Percentiles rank a stretch among this genome's conserved stretches.
Conservation (phyloP, 2,113 vertebrate genomes). For the Psettodes erumei region DNA sequence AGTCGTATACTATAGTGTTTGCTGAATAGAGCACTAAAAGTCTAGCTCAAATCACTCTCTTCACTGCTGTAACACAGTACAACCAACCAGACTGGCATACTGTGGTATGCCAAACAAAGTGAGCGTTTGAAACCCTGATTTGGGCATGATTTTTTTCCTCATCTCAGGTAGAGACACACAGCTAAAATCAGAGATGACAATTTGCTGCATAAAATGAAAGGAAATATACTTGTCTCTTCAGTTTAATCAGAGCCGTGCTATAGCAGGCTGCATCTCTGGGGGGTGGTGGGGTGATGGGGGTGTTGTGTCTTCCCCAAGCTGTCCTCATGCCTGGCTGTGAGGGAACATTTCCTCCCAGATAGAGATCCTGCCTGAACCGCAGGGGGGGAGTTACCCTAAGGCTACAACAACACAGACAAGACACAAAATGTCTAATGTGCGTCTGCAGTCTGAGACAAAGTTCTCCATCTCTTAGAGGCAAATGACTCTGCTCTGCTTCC, state of each 20-base stretch:
- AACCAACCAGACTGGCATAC: constrained; percentile 7
- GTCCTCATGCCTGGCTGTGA: constrained; percentile 47
- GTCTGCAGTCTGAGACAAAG: constrained; percentile 12
- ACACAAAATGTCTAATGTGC: constrained; percentile 31
- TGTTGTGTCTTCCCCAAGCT: constrained; percentile 13
- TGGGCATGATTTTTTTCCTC: constrained; percentile 23
- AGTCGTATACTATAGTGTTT: neutral
- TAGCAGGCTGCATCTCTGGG: constrained; percentile 31
- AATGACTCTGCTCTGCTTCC: constrained; percentile 7
- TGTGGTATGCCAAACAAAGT: constrained; percentile 15
- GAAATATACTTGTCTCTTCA: constrained; percentile 37
- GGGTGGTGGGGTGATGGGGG: constrained; percentile 8
- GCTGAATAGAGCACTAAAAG: neutral
- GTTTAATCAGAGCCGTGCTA: constrained; percentile 52
- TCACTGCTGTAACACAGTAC: constrained; percentile 2
- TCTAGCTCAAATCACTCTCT: constrained; percentile 7
- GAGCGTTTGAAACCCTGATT: constrained; percentile 34
- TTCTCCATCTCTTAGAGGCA: constrained; percentile 1
- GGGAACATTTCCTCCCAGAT: constrained; percentile 46
- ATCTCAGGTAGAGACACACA: neutral
- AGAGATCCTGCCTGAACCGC: constrained; percentile 54
- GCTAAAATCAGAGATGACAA: constrained; percentile 15
- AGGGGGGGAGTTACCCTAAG: constrained; percentile 46
- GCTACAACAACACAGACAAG: constrained; percentile 31
- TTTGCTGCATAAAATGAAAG: constrained; percentile 28